Percentiles rank a stretch among this genome's conserved stretches.
Conservation (phyloP, 1,140 invertebrate genomes). For the Mactra quadrangularis region DNA sequence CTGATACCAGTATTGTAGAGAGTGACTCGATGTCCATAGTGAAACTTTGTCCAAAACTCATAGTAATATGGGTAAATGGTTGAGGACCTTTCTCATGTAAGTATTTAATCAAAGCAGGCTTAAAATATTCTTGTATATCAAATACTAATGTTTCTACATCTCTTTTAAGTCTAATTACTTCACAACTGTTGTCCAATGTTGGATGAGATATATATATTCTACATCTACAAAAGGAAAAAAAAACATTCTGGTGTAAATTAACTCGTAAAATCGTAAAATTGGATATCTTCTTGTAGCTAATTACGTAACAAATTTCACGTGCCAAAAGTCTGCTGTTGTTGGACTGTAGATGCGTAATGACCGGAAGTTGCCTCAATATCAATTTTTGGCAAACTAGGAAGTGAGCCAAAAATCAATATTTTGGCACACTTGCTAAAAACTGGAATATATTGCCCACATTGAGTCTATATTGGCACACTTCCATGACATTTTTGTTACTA, state of each 20-base stretch:
- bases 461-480: too few species aligned
- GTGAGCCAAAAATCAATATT: too few species aligned
- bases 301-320: too few species aligned
- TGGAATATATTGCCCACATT: too few species aligned
- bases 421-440: too few species aligned
- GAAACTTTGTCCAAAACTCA: slow-evolving; percentile 70
- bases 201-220: slow-evolving; percentile 62
- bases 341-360: too few species aligned
- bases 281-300: too few species aligned
- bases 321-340: too few species aligned
- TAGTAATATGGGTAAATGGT: slow-evolving; percentile 64
- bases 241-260: not conserved
- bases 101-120: slow-evolving; percentile 60
- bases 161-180: slow-evolving; percentile 60
- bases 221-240: slow-evolving; percentile 54
- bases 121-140: slow-evolving; percentile 65
- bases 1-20: slow-evolving; percentile 64
- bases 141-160: slow-evolving; percentile 66
- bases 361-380: too few species aligned
- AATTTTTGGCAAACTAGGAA: too few species aligned
- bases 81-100: slow-evolving; percentile 47
- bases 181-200: not conserved
- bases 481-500: too few species aligned
- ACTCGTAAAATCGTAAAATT: not conserved
- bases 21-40: slow-evolving; percentile 37